Conservation (phyloP, 1,140 invertebrate species). For the Ceratitis capitata region DNA sequence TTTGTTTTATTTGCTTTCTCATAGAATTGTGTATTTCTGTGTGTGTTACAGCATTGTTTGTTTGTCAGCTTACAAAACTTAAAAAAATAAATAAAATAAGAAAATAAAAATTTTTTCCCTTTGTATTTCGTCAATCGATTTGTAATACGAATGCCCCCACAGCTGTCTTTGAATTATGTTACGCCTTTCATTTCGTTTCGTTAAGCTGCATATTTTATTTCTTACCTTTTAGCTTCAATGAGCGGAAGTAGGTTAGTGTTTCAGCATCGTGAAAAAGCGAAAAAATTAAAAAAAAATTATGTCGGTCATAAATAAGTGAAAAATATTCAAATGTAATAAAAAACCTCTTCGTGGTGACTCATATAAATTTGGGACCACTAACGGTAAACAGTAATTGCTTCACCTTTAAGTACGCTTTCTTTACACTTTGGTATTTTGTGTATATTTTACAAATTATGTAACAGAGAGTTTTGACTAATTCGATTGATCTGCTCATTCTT, state of each 20-base stretch:
- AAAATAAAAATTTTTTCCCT: neutral
- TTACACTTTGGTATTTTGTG: neutral
- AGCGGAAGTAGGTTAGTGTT: slow-evolving; percentile 33
- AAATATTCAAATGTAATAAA: neutral
- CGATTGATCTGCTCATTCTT: neutral
- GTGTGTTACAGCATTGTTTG: neutral
- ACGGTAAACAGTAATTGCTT: neutral
- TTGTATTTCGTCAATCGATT: slow-evolving; percentile 26
- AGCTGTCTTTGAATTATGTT: slow-evolving; percentile 33
- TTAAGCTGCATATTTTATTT: neutral
- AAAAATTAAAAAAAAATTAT: neutral
- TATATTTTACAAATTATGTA: neutral
- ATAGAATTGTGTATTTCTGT: neutral
- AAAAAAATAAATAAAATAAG: neutral
- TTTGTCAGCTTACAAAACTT: neutral
- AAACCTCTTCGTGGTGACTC: neutral
- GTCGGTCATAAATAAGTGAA: neutral
- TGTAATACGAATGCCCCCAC: neutral
- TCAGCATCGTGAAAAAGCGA: neutral
- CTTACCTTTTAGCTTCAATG: neutral
- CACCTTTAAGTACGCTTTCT: neutral
- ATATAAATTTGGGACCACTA: neutral
- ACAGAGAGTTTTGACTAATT: neutral
- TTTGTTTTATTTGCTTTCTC: neutral
- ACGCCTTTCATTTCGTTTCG: slow-evolving; percentile 6